Evolutionary conservation across 2,888 invertebrate species (phyloP).

Genomic region (Lasioglossum lativentre): DNA sequence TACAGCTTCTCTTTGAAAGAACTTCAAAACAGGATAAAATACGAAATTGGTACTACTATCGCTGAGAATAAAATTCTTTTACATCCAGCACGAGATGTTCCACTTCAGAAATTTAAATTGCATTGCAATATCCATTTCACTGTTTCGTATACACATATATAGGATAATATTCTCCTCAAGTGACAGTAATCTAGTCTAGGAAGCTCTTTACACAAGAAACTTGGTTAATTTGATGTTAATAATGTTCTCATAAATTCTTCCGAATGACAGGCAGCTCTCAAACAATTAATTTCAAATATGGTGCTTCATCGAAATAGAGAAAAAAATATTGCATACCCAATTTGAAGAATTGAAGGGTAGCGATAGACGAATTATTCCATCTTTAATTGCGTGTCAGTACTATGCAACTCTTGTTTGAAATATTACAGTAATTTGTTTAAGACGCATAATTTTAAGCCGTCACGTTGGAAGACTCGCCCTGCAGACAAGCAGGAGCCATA

Average conservation of each 20-base stretch:
- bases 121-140: not conserved
- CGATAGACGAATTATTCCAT: not conserved
- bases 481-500: not conserved
- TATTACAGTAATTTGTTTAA: not conserved
- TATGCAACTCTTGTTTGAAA: not conserved
- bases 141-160: not conserved
- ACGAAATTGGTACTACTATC: not conserved
- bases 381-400: not conserved
- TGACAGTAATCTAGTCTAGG: not conserved
- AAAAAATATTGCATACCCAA: not conserved
- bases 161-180: not conserved
- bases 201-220: not conserved
- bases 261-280: no score
- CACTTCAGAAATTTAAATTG: not conserved
- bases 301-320: not conserved
- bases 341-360: not conserved
- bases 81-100: not conserved
- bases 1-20: not conserved
- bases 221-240: not conserved
- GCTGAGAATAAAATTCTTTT: not conserved
- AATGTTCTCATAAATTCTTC: not conserved
- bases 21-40: not conserved
- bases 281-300: no score
- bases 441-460: not conserved
- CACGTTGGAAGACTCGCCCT: not conserved